Percentiles rank a stretch among this genome's conserved stretches.
These are phyloP conservation scores for Blastobasis lacticolella DNA, from an alignment of 2,888 invertebrate genomes.

Conservation along the genomic window DNA sequence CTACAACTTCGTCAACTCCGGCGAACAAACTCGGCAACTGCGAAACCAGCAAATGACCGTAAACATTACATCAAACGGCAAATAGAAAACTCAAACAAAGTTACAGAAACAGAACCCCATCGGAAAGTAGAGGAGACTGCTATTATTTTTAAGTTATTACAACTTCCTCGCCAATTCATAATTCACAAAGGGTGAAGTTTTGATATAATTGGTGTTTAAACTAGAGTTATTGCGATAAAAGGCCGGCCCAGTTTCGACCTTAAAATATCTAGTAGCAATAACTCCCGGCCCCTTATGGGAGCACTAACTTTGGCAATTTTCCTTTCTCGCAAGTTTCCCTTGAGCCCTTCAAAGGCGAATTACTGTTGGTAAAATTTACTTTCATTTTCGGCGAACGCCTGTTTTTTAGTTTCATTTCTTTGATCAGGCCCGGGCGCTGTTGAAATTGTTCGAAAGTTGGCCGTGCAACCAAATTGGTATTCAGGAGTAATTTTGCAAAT, in stretches of 20 bases:
- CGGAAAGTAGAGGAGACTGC: not conserved
- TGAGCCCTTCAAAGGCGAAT: constrained; percentile 66
- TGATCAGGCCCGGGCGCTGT: constrained; percentile 60
- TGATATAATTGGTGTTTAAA: constrained; percentile 33
- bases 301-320: constrained; percentile 70
- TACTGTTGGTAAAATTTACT: constrained; percentile 70
- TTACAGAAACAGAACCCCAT: too few relatives aligned
- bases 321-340: constrained; percentile 50
- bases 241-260: constrained; percentile 27
- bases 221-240: constrained; percentile 29
- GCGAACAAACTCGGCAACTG: too few relatives aligned
- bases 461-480: constrained; percentile 55
- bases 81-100: too few relatives aligned
- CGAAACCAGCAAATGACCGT: too few relatives aligned
- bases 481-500: constrained; percentile 60
- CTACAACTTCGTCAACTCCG: too few relatives aligned
- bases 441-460: constrained; percentile 65
- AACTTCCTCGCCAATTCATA: constrained; percentile 19
- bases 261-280: constrained; percentile 48
- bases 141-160: constrained; percentile 18
- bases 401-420: constrained; percentile 71
- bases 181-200: constrained; percentile 26
- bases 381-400: constrained; percentile 56
- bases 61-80: too few relatives aligned
- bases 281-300: constrained; percentile 54